Conservation (phyloP, 1,140 invertebrate species). For the Drosophila eugracilis region DNA sequence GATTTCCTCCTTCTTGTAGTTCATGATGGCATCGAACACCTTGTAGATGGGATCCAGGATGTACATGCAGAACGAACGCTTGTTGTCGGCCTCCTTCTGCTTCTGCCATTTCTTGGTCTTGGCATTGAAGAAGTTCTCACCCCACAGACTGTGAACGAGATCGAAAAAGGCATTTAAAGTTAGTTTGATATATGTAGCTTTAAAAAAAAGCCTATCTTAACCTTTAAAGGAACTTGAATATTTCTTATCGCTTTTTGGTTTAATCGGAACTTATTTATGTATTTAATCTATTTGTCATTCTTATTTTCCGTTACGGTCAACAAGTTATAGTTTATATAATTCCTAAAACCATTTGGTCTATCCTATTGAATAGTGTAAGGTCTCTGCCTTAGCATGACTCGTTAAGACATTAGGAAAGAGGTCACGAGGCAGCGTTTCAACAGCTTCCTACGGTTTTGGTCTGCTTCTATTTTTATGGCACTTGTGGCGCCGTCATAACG, state of each 20-base stretch:
- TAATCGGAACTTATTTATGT: neutral
- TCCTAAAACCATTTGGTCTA: no score
- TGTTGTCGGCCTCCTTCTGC: conserved; percentile 94
- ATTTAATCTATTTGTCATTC: neutral
- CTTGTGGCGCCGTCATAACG: conserved; percentile 76
- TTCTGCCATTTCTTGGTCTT: conserved; percentile 99
- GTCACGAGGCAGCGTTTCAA: conserved; percentile 86
- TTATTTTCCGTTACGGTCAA: neutral
- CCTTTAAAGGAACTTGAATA: neutral
- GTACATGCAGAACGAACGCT: conserved; percentile 99
- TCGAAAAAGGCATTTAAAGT: neutral
- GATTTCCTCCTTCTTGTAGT: conserved; percentile 98
- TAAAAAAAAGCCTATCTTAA: neutral
- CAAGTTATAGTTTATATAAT: neutral
- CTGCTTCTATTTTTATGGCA: conserved; percentile 83
- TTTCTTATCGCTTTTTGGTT: neutral
- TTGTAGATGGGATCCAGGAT: conserved; percentile 99
- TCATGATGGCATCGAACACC: conserved; percentile 99
- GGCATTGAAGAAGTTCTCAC: conserved; percentile 99
- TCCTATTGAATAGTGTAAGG: conserved; percentile 28
- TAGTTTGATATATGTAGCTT: neutral
- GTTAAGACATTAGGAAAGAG: conserved; percentile 88
- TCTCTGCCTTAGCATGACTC: conserved; percentile 84
- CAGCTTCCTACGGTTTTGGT: conserved; percentile 58
- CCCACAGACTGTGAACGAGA: conserved; percentile 89